These are phyloP conservation scores for Craterocephalus amniculus DNA, from an alignment of 2,797 vertebrate genomes.

Conservation along the genomic window DNA sequence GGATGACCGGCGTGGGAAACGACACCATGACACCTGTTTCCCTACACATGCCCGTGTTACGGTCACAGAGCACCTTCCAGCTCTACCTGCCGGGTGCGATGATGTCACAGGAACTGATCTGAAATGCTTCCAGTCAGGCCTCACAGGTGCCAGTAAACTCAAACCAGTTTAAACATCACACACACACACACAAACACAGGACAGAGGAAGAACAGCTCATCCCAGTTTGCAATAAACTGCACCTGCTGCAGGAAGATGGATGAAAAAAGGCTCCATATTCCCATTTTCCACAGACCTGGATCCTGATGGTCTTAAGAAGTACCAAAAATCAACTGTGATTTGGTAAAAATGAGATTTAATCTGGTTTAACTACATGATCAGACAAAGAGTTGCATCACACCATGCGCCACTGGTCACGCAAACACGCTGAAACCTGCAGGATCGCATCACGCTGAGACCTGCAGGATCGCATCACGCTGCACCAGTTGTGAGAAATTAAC, in stretches of 20 bases:
- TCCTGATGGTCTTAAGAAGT: too few species aligned
- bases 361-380: background rate
- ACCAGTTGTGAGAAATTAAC: too few species aligned
- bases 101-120: too few species aligned
- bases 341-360: background rate
- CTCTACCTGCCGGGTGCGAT: background rate
- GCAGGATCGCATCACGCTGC: too few species aligned
- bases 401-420: too few species aligned
- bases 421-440: background rate
- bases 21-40: constrained; percentile 8
- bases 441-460: too few species aligned
- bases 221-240: too few species aligned
- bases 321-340: background rate
- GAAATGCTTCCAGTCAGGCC: background rate
- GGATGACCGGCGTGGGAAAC: constrained; percentile 28
- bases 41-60: background rate
- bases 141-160: background rate
- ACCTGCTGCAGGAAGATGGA: background rate
- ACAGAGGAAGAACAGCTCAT: background rate
- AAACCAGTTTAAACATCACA: background rate
- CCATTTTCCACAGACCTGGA: background rate
- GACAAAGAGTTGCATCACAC: too few species aligned
- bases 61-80: background rate
- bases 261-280: background rate
- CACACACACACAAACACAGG: too few species aligned